Conservation (phyloP, 35 echinoderm and acorn worm species). For the Strongylocentrotus purpuratus region DNA sequence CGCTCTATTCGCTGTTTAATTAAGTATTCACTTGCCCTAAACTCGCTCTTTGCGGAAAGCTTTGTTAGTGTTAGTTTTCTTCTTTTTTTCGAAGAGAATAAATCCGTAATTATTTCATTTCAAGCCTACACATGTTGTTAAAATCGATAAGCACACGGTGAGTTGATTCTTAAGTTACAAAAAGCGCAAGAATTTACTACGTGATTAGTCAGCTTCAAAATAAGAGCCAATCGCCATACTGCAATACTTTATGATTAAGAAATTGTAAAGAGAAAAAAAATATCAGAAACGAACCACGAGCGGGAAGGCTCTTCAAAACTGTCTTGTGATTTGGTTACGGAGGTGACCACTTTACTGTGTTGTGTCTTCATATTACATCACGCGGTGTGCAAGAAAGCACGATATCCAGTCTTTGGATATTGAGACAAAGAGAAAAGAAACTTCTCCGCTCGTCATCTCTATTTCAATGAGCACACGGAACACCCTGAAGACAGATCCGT, state of each 20-base stretch:
- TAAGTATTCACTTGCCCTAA: conserved; percentile 34
- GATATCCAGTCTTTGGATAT: conserved; percentile 30
- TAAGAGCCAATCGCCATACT: not conserved
- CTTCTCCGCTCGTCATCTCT: not conserved
- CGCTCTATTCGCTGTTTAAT: conserved; percentile 11
- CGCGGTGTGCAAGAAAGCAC: conserved; percentile 21
- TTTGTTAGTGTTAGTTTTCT: not conserved
- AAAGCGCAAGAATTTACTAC: not conserved
- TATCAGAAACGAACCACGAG: not conserved
- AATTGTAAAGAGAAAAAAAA: not conserved
- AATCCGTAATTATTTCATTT: conserved; percentile 1
- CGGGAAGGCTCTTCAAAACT: not conserved
- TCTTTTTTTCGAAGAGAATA: not conserved
- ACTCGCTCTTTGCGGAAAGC: not conserved
- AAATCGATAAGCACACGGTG: conserved; percentile 26
- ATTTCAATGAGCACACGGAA: conserved; percentile 37
- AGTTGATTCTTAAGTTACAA: conserved; percentile 20
- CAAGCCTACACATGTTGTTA: conserved; percentile 7
- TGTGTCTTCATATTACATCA: conserved; percentile 46
- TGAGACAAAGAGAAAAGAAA: conserved; percentile 45
- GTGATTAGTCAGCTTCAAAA: not conserved
- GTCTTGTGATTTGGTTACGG: conserved; percentile 24
- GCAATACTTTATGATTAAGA: not conserved
- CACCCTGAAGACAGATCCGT: not conserved
- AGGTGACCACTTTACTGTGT: conserved; percentile 44